phyloP scores from a whole-genome alignment of 2,113 vertebrate species.

The Speoplatyrhinus poulsoni region DNA sequence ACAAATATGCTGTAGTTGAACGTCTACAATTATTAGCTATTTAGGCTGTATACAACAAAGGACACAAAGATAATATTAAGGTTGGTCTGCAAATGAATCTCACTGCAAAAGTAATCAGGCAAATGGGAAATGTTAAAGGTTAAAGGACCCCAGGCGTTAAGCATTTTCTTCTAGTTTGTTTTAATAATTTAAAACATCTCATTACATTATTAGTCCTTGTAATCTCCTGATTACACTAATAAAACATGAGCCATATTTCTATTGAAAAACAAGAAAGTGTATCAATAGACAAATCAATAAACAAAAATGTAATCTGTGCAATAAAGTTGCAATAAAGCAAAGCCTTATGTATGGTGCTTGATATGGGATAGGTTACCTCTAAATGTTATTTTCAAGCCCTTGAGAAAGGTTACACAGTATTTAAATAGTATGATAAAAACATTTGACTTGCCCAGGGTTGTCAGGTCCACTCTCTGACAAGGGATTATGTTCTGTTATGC shows the following conservation, averaged over 20 bases:
- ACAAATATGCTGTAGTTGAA: neutral
- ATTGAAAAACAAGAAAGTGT: no score
- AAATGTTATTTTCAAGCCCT: slow-evolving; percentile 11
- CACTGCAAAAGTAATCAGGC: slow-evolving; percentile 42
- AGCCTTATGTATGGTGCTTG: neutral
- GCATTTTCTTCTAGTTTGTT: slow-evolving; percentile 27
- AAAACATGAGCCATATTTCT: no score
- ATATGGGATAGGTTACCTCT: neutral
- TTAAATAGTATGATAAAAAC: slow-evolving; percentile 31
- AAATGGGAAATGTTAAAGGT: slow-evolving; percentile 14
- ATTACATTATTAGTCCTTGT: no score
- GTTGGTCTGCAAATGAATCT: slow-evolving; percentile 47
- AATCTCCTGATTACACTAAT: no score
- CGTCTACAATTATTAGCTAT: neutral
- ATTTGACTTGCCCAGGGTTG: slow-evolving; percentile 45
- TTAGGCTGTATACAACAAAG: neutral
- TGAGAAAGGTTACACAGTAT: slow-evolving; percentile 3
- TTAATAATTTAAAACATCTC: neutral
- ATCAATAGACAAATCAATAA: neutral
- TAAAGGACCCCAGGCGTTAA: slow-evolving; percentile 38
- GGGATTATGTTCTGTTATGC: slow-evolving; percentile 55
- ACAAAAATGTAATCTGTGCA: no score
- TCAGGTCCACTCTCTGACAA: slow-evolving; percentile 35
- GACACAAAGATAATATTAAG: slow-evolving; percentile 30
- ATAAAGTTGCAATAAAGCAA: neutral